phyloP scores from a whole-genome alignment of 2,888 invertebrate genomes.

The Conchocele bisecta region DNA sequence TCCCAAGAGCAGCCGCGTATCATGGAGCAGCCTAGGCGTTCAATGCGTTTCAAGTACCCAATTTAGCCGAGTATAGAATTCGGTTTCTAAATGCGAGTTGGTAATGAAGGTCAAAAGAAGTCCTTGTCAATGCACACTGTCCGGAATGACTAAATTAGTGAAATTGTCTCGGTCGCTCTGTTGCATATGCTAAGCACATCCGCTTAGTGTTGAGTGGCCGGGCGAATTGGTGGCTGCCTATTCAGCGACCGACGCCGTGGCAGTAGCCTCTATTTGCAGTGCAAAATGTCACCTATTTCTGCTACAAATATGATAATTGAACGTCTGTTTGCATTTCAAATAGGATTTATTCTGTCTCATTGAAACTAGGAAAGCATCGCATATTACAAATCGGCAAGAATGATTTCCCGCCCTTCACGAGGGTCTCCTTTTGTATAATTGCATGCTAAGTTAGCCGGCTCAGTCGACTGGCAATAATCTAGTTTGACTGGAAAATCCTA shows the following conservation, averaged over 20 bases:
- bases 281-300: conserved; percentile 46
- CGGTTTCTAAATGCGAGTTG: conserved; percentile 11
- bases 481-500: conserved; percentile 53
- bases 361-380: conserved; percentile 58
- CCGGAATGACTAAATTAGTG: conserved; percentile 39
- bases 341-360: conserved; percentile 59
- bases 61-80: conserved; percentile 37
- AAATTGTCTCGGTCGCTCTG: conserved; percentile 12
- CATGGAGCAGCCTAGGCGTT: conserved; percentile 26
- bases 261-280: conserved; percentile 34
- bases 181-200: conserved; percentile 57
- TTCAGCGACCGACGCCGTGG: conserved; percentile 5
- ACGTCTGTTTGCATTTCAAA: conserved; percentile 61
- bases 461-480: conserved; percentile 50
- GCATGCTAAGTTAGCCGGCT: conserved; percentile 47
- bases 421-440: conserved; percentile 38
- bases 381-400: conserved; percentile 63
- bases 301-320: conserved; percentile 57
- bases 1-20: conserved; percentile 36
- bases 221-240: conserved; percentile 6
- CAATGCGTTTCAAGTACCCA: conserved; percentile 28
- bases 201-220: conserved; percentile 34
- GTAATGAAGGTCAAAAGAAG: conserved; percentile 23
- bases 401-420: conserved; percentile 56
- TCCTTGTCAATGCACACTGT: conserved; percentile 19